These are phyloP conservation scores for Meteorus sp. DNA, from an alignment of 1,140 invertebrate genomes.

Conservation along the genomic window DNA sequence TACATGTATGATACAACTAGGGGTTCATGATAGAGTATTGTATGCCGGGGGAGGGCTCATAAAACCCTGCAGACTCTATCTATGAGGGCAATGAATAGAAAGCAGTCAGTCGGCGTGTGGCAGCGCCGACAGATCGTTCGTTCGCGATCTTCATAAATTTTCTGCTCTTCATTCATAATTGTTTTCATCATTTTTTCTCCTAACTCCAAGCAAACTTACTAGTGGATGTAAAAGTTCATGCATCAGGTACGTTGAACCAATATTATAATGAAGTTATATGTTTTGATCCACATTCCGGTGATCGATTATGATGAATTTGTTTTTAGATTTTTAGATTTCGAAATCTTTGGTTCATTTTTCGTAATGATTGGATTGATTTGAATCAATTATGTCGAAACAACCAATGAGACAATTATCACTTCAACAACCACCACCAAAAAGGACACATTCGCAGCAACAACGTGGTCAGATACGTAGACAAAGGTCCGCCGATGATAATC, in stretches of 20 bases:
- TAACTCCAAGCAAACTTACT: no score
- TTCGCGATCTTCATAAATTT: no score
- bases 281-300: no score
- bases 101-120: constrained; percentile 48
- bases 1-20: no score
- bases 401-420: constrained; percentile 41
- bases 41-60: no score
- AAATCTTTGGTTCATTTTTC: not conserved
- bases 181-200: no score
- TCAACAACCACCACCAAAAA: constrained; percentile 13
- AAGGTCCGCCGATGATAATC: constrained; percentile 49
- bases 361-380: not conserved
- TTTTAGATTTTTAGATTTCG: not conserved
- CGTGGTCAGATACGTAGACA: constrained; percentile 45
- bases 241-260: no score
- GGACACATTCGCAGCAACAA: constrained; percentile 41
- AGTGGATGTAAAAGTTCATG: not conserved
- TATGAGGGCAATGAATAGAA: constrained; percentile 41
- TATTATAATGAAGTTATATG: no score
- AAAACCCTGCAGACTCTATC: constrained; percentile 31
- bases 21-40: no score
- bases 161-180: no score
- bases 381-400: constrained; percentile 29
- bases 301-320: not conserved
- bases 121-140: constrained; percentile 33